phyloP scores from a whole-genome alignment of 2,113 vertebrate genomes.

The Gallinago jamesoni region DNA sequence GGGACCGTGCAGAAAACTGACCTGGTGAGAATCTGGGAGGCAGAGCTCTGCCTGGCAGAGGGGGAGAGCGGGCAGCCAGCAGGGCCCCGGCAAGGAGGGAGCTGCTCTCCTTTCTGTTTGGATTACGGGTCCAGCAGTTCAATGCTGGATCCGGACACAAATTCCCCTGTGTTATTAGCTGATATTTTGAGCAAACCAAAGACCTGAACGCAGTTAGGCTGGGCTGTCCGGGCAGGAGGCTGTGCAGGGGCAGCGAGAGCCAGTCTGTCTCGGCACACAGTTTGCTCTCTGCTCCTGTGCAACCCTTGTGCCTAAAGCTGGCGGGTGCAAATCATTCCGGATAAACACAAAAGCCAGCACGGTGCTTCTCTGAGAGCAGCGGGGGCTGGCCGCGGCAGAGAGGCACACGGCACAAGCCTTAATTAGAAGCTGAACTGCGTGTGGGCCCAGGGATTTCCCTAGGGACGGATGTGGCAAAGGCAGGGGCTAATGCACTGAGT shows the following conservation, averaged over 20 bases:
- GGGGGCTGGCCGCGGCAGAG: neutral
- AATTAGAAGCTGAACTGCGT: neutral
- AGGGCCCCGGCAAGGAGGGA: neutral
- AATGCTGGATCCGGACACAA: neutral
- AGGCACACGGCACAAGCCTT: neutral
- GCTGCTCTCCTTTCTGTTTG: neutral
- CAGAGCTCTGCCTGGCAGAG: neutral
- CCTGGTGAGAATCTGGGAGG: fast-evolving
- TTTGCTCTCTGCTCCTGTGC: neutral
- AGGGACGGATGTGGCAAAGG: slow-evolving; percentile 50
- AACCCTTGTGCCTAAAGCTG: neutral
- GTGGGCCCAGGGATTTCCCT: slow-evolving; percentile 57
- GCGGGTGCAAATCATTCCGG: neutral
- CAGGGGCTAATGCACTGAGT: neutral
- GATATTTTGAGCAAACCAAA: neutral
- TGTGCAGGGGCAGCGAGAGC: fast-evolving
- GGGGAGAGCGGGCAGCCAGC: fast-evolving
- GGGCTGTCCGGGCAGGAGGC: neutral
- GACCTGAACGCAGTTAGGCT: neutral
- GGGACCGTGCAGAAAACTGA: neutral
- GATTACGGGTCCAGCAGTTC: neutral
- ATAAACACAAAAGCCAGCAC: neutral
- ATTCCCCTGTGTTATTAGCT: neutral
- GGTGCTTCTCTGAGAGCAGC: neutral
- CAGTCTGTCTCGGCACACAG: fast-evolving